phyloP scores from a whole-genome alignment of 2,888 invertebrate species.

The Pachycephus smyrnensis region DNA sequence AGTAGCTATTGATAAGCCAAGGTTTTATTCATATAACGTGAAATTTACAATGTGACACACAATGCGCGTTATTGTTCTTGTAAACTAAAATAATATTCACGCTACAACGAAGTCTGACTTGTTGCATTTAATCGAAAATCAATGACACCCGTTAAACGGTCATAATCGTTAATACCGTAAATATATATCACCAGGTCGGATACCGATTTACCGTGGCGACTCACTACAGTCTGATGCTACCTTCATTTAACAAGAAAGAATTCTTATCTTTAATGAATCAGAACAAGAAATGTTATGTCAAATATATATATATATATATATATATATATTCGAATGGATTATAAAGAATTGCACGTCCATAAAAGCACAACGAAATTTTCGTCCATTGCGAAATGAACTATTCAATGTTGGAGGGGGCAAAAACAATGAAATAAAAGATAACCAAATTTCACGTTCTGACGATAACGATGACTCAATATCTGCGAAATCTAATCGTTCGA shows the following conservation, averaged over 20 bases:
- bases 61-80: background rate
- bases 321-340: conserved; percentile 22
- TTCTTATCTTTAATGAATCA: conserved; percentile 2
- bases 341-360: background rate
- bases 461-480: background rate
- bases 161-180: background rate
- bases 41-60: conserved; percentile 4
- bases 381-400: background rate
- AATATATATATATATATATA: conserved; percentile 14
- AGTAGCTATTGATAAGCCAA: background rate
- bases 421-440: background rate
- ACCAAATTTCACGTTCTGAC: background rate
- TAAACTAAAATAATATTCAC: conserved; percentile 2
- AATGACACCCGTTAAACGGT: background rate
- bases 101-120: background rate
- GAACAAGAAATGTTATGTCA: conserved; percentile 9
- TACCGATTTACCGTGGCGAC: background rate
- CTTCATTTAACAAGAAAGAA: background rate
- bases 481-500: background rate
- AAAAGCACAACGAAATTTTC: background rate
- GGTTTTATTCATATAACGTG: background rate
- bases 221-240: background rate
- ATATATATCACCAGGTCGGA: background rate
- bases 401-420: background rate
- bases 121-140: background rate